Base-by-base conservation (phyloP, 2,888 invertebrate genomes). In the Cataglyphis albicans region DNA sequence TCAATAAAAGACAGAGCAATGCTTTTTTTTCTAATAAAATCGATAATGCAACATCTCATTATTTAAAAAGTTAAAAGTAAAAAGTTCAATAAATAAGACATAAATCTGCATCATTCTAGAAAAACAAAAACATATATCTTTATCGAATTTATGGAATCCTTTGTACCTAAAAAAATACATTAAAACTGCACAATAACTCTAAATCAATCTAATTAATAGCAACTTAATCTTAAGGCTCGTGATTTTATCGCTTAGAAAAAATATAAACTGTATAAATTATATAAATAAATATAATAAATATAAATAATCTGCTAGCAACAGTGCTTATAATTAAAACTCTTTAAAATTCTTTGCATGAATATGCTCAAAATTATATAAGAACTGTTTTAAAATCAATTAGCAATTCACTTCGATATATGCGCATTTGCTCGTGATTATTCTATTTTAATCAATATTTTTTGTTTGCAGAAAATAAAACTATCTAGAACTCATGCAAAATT, bases 131-230 rank as follows among this genome's bases (percentile, higher is more conserved):
- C 44, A 0, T 32, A 12, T 15, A 15, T 63, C 1, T 52, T 59
- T 57, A 21, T 78, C 57, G 29, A n/a, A n/a, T n/a, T n/a, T n/a
- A 4, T 18, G 9, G 59, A 68, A 78, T 44, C 10, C 21, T 44
- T 68, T 12, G 15, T 29, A 4, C 3, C 15, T 32, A 18, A 38
- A 15, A 29, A 32, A 59, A 44, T 32, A 59, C 55, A 75, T 38
- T 25, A 29, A 15, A 29, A 76, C 12, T 38, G 29, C 3, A 44
- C 32, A 21, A 63, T 61, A 52, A 55, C 2, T 25, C 3, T 15
- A 44, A 6, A 6, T 68, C 15, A n/a, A 57, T 65, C 55, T 67
- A 76, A 55, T 76, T 76, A 65, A 15, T 55, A 18, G 9, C n/a
- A 29, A 44, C 44, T 61, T 48, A 44, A 74, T 32, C 38, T 57